Percentiles rank a stretch among this genome's conserved stretches.
These are phyloP conservation scores for Gavia stellata DNA, from an alignment of 2,113 vertebrate species.

Conservation along the genomic window DNA sequence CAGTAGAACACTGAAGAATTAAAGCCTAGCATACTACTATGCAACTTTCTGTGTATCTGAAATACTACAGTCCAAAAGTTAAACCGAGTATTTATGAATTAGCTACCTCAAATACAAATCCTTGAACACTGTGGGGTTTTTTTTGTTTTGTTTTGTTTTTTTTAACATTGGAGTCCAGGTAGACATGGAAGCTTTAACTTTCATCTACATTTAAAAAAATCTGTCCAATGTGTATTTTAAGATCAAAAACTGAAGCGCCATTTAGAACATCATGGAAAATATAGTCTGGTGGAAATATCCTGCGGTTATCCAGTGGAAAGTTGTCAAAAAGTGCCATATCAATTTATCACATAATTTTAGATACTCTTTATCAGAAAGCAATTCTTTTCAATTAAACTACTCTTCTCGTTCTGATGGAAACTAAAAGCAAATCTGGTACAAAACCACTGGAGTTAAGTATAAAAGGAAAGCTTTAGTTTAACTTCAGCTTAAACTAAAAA, in stretches of 20 bases:
- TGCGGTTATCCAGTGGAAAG: background rate
- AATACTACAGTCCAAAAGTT: background rate
- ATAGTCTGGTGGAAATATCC: background rate
- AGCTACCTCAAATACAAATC: background rate
- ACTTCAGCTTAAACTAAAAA: background rate
- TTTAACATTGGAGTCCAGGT: background rate
- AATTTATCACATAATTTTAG: background rate
- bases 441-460: background rate
- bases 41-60: background rate
- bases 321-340: background rate
- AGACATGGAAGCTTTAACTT: background rate
- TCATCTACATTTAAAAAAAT: background rate
- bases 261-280: background rate
- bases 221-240: background rate
- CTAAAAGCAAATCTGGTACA: background rate
- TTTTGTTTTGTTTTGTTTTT: background rate
- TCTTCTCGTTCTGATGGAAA: background rate
- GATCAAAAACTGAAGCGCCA: background rate
- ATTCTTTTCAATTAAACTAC: background rate
- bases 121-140: background rate
- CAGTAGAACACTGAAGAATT: slow-evolving; percentile 21
- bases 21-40: background rate
- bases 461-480: background rate
- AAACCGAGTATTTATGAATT: background rate
- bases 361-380: background rate